Conservation (phyloP, 1,140 invertebrate species). For the Dendrolimus punctatus region DNA sequence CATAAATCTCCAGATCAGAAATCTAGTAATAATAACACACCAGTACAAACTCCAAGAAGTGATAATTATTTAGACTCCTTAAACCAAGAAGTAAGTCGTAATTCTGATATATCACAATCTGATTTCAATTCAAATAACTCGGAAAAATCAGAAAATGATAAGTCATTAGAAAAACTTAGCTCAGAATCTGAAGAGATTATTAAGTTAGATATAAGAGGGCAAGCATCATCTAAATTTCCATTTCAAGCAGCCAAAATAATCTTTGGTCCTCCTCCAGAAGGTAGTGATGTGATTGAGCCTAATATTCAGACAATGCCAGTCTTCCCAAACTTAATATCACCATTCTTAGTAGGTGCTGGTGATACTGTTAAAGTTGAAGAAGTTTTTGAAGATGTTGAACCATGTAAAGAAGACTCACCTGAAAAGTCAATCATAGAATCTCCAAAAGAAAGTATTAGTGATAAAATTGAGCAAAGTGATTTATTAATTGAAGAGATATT, state of each 20-base stretch:
- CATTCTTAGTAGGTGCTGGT: slow-evolving; percentile 41
- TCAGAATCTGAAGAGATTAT: slow-evolving; percentile 66
- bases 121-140: slow-evolving; percentile 19
- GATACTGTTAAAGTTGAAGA: slow-evolving; percentile 46
- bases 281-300: slow-evolving; percentile 32
- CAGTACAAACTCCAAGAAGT: slow-evolving; percentile 20
- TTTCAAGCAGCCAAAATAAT: slow-evolving; percentile 53
- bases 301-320: slow-evolving; percentile 38
- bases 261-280: slow-evolving; percentile 56
- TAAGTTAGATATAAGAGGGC: slow-evolving; percentile 65
- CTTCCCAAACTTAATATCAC: slow-evolving; percentile 48
- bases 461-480: slow-evolving; percentile 51
- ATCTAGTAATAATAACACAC: slow-evolving; percentile 7
- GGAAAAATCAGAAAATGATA: slow-evolving; percentile 8
- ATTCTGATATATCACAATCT: slow-evolving; percentile 16
- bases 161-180: slow-evolving; percentile 26
- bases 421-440: slow-evolving; percentile 19
- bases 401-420: slow-evolving; percentile 16
- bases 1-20: slow-evolving; percentile 18
- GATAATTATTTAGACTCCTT: slow-evolving; percentile 48
- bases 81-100: slow-evolving; percentile 35
- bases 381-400: slow-evolving; percentile 32
- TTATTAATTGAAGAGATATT: slow-evolving; percentile 61
- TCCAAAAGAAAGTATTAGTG: slow-evolving; percentile 29
- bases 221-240: slow-evolving; percentile 45